Conservation (phyloP, 1,140 invertebrate species). For the Bombus cullumanus region DNA sequence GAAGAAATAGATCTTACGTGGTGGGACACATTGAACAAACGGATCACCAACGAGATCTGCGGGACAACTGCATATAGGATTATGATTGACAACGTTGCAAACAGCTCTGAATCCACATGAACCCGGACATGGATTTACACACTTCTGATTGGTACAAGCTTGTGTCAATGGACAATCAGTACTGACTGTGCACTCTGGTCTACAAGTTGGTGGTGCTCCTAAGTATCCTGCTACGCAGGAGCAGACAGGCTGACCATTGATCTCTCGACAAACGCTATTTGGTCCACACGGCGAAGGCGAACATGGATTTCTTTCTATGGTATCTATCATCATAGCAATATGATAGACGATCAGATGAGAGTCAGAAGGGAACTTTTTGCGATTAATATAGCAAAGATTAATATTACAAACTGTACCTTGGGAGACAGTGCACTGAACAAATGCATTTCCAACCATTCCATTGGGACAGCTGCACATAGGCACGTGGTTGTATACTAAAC, state of each 20-base stretch:
- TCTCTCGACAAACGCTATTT: slow-evolving; percentile 81
- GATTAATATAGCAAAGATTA: neutral
- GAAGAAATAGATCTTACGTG: slow-evolving; percentile 72
- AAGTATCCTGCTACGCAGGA: slow-evolving; percentile 83
- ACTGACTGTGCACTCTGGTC: slow-evolving; percentile 83
- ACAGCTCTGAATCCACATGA: slow-evolving; percentile 84
- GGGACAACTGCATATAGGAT: slow-evolving; percentile 89
- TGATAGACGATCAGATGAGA: too few relatives aligned
- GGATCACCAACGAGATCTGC: slow-evolving; percentile 88
- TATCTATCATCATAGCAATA: neutral
- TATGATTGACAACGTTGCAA: slow-evolving; percentile 90
- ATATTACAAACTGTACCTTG: slow-evolving; percentile 79
- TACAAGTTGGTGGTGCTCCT: slow-evolving; percentile 83
- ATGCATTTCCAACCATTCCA: slow-evolving; percentile 89
- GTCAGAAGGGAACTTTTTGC: too few relatives aligned
- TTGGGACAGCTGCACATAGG: slow-evolving; percentile 88
- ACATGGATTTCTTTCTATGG: slow-evolving; percentile 76
- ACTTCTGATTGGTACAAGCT: slow-evolving; percentile 83
- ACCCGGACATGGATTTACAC: slow-evolving; percentile 83
- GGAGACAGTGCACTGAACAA: slow-evolving; percentile 66
- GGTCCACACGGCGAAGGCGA: slow-evolving; percentile 83
- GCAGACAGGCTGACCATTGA: slow-evolving; percentile 81
- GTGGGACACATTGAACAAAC: slow-evolving; percentile 80
- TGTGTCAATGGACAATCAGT: slow-evolving; percentile 82
- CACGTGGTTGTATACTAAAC: slow-evolving; percentile 88